Percentiles rank a stretch among this genome's conserved stretches.
Conservation (phyloP, 2,888 invertebrate species). For the Cataglyphis livida region DNA sequence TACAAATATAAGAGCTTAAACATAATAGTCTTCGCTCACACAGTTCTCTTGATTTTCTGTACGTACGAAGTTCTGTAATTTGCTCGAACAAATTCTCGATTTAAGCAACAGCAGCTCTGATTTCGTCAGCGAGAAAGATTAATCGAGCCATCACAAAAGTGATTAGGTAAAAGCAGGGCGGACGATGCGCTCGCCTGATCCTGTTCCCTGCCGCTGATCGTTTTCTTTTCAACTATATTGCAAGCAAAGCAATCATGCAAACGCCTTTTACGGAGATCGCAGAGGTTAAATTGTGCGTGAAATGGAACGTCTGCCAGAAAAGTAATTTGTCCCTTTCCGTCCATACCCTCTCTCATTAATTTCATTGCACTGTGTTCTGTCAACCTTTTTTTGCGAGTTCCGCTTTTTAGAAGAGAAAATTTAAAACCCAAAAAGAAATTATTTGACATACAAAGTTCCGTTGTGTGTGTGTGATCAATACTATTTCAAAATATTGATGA, state of each 20-base stretch:
- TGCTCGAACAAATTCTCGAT: constrained; percentile 13
- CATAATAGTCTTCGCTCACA: neutral
- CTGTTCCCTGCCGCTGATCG: constrained; percentile 44
- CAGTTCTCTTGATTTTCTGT: neutral
- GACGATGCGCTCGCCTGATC: constrained; percentile 40
- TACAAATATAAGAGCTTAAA: neutral
- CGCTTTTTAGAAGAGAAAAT: constrained; percentile 17
- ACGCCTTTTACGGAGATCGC: constrained; percentile 66
- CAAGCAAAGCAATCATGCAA: constrained; percentile 71
- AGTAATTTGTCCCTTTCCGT: constrained; percentile 66
- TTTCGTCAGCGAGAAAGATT: constrained; percentile 45
- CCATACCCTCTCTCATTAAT: constrained; percentile 66
- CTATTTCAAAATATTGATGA: constrained; percentile 18
- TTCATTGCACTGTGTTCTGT: constrained; percentile 54
- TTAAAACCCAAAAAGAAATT: constrained; percentile 4
- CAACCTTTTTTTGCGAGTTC: constrained; percentile 18
- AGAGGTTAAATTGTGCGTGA: constrained; percentile 72
- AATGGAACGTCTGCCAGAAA: constrained; percentile 71
- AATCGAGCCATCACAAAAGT: constrained; percentile 50
- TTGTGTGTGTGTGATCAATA: neutral
- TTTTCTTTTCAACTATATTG: constrained; percentile 53
- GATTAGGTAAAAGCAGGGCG: constrained; percentile 42
- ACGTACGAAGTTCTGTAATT: neutral
- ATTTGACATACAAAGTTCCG: neutral
- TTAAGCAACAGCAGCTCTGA: constrained; percentile 40